These are phyloP conservation scores for Saccostrea echinata DNA, from an alignment of 1,140 invertebrate species.

Conservation along the genomic window DNA sequence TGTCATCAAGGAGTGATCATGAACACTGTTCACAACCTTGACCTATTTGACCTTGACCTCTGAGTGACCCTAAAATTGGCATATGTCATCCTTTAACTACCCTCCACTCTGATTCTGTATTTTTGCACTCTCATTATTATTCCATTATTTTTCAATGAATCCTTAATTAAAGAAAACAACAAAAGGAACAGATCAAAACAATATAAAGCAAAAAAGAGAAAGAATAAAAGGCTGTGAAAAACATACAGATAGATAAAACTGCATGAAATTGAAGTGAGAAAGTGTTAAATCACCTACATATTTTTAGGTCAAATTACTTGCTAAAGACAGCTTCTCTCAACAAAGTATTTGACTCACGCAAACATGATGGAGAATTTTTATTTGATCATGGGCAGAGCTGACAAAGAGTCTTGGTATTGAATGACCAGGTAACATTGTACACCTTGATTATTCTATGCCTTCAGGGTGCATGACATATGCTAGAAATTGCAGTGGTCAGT, in stretches of 20 bases:
- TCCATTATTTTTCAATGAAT: no score
- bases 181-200: no score
- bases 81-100: no score
- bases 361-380: slow-evolving; percentile 5
- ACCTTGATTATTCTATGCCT: slow-evolving; percentile 26
- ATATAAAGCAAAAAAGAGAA: no score
- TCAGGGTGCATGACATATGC: slow-evolving; percentile 27
- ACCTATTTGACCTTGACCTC: no score
- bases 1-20: no score
- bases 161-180: no score
- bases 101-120: no score
- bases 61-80: no score
- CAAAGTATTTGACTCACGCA: slow-evolving; percentile 14
- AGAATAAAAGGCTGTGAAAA: no score
- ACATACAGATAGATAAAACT: neutral
- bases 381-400: neutral
- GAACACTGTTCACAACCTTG: no score
- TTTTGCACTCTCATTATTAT: no score
- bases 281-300: neutral
- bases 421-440: slow-evolving; percentile 23
- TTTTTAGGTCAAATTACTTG: neutral
- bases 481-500: slow-evolving; percentile 14
- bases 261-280: neutral
- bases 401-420: neutral
- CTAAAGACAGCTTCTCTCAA: slow-evolving; percentile 17